These are phyloP conservation scores for Achroia grisella DNA, from an alignment of 1,140 invertebrate genomes.

Conservation along the genomic window DNA sequence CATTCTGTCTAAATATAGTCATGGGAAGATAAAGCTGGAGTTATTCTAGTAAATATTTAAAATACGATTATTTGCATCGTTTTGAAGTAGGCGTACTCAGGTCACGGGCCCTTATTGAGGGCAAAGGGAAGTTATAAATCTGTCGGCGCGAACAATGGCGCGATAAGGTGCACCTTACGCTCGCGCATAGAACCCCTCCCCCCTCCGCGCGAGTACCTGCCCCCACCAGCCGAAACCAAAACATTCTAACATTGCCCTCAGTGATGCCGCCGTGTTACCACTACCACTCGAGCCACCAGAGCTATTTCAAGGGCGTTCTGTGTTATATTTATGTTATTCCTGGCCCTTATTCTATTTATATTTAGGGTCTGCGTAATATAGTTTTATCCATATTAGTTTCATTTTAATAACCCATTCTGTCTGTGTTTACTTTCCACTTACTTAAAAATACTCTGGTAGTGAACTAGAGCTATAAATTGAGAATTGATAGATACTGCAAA, in stretches of 20 bases:
- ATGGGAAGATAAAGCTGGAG: too few species aligned
- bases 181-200: constrained; percentile 33
- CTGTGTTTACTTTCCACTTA: too few species aligned
- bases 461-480: too few species aligned
- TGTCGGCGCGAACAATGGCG: constrained; percentile 65
- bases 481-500: too few species aligned
- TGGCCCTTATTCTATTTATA: too few species aligned
- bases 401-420: too few species aligned
- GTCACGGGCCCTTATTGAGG: constrained; percentile 69
- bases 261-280: constrained; percentile 1
- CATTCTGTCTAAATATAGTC: too few species aligned
- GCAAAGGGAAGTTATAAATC: constrained; percentile 71
- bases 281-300: neutral
- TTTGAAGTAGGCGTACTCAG: constrained; percentile 42
- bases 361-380: too few species aligned
- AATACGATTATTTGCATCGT: constrained; percentile 18
- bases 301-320: too few species aligned
- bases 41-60: neutral
- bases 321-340: too few species aligned
- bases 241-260: constrained; percentile 6
- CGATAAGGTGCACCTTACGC: constrained; percentile 65
- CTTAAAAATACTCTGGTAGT: too few species aligned
- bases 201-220: constrained; percentile 9
- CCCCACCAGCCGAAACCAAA: constrained; percentile 11
- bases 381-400: too few species aligned